Base-by-base conservation (phyloP, 2,113 vertebrate genomes). In the Excalfactoria chinensis region DNA sequence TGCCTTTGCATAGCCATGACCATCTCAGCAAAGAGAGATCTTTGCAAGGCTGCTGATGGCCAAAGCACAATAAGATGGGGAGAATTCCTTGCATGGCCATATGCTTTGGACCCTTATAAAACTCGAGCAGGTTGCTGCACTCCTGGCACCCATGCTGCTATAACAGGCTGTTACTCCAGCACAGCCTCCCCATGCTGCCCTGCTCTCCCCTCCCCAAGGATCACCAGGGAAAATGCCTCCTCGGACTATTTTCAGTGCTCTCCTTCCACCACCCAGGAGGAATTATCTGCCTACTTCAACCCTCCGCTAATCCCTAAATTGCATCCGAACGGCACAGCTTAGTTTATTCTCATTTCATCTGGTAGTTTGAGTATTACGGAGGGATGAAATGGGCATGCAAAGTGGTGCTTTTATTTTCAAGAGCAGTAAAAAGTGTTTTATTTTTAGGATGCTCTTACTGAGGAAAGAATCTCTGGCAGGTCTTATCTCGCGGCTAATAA, bases 401-500 rank as follows among this genome's bases (percentile, higher is more conserved):
- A 96, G 83, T 28, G 48, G 23, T 41, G 84, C 96, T 95, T 97
- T 97, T 95, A 88, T 97, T 98, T 97, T 93, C 90, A 96, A 97
- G 84, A 86, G 82, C 95, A 95, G 62, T 78, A 26, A 96, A 26
- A 96, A 93, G 93, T 68, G 83, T 91, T 97, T 97, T 98, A 98
- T 98, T 98, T 98, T 98, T 98, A 98, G 98, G 93, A 78, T 93
- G 81, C 86, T 97, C 96, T 95, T 97, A 95, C 16, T 93, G 92
- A 96, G 97, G 97, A 98, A 98, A 79, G 97, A 97, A 98, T 98
- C 97, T 93, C 95, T 76, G 86, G 93, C 94, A 82, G 94, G 82
- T 95, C 96, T 98, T 97, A 97, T 98, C 97, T 97, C 89, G 87
- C 70, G 59, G 95, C 98, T 98, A 98, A 97, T 97, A 97, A 98